phyloP scores from a whole-genome alignment of 2,888 invertebrate genomes.

The Melanargia galathea region DNA sequence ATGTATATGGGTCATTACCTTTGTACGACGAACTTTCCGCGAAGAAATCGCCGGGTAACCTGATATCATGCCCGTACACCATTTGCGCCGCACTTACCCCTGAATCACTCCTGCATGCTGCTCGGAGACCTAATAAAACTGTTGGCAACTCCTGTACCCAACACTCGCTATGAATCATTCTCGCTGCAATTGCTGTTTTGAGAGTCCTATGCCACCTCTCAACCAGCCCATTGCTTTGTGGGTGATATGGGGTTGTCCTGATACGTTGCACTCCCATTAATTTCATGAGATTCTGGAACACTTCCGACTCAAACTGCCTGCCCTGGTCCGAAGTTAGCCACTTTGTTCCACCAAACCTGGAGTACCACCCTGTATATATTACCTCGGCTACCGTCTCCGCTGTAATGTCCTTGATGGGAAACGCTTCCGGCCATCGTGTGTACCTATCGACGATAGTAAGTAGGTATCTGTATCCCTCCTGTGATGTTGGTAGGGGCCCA shows the following conservation, averaged over 20 bases:
- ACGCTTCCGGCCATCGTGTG: too few relatives aligned
- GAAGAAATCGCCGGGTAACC: too few relatives aligned
- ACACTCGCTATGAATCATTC: background rate
- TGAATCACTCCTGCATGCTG: conserved; percentile 9
- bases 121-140: conserved; percentile 28
- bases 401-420: too few relatives aligned
- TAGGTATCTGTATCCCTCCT: too few relatives aligned
- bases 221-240: conserved; percentile 28
- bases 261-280: conserved; percentile 7
- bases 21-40: too few relatives aligned
- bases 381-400: conserved; percentile 42
- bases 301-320: too few relatives aligned
- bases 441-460: too few relatives aligned
- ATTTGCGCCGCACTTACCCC: background rate
- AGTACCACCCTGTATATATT: conserved; percentile 43
- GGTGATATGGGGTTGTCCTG: conserved; percentile 27
- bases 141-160: conserved; percentile 26
- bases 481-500: conserved; percentile 38
- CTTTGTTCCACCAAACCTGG: conserved; percentile 41
- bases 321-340: conserved; percentile 41
- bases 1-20: too few relatives aligned
- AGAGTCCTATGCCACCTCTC: too few relatives aligned
- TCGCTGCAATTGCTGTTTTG: conserved; percentile 25
- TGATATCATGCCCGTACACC: too few relatives aligned
- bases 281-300: conserved; percentile 32